A percentile compares a stretch with the other conserved stretches of the same genome.
These are phyloP conservation scores for Chondrilla cf. caribensis DNA, from an alignment of 37 sponge, comb jelly and placozoan species.

Conservation along the genomic window DNA sequence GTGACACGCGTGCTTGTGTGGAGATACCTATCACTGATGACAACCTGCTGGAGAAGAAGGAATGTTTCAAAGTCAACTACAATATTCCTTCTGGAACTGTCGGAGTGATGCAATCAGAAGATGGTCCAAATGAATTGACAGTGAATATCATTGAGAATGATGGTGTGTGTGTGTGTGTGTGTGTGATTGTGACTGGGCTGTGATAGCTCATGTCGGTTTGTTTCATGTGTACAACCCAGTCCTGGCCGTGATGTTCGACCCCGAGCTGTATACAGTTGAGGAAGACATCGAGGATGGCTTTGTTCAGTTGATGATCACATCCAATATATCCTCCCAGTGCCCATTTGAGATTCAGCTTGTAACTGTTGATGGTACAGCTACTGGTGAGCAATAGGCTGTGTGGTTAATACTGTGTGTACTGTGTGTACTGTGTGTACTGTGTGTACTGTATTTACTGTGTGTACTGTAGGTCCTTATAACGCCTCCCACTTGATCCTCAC, in stretches of 20 bases:
- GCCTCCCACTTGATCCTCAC: too few species aligned
- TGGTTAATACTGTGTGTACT: too few species aligned
- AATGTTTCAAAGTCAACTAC: slow-evolving; percentile 15
- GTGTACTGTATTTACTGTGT: too few species aligned
- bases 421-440: neutral
- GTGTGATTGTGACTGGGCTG: too few species aligned
- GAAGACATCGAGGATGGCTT: slow-evolving; percentile 23
- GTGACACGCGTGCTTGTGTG: neutral
- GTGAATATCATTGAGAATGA: slow-evolving; percentile 13
- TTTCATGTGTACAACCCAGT: neutral
- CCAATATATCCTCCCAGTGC: slow-evolving; percentile 3
- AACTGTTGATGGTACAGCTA: neutral
- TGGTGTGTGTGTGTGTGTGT: slow-evolving; percentile 2
- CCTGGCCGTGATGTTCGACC: neutral
- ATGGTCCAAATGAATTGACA: neutral
- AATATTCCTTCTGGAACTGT: neutral
- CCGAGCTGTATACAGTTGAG: neutral
- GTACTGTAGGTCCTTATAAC: neutral
- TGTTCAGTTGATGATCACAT: slow-evolving; percentile 3
- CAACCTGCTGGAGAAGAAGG: slow-evolving; percentile 2
- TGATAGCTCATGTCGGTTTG: too few species aligned
- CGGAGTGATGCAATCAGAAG: neutral
- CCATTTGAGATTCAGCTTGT: neutral
- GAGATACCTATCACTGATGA: slow-evolving; percentile 14
- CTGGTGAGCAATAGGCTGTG: neutral